Conservation (phyloP, 2,888 invertebrate species). For the Campoplex capitator region DNA sequence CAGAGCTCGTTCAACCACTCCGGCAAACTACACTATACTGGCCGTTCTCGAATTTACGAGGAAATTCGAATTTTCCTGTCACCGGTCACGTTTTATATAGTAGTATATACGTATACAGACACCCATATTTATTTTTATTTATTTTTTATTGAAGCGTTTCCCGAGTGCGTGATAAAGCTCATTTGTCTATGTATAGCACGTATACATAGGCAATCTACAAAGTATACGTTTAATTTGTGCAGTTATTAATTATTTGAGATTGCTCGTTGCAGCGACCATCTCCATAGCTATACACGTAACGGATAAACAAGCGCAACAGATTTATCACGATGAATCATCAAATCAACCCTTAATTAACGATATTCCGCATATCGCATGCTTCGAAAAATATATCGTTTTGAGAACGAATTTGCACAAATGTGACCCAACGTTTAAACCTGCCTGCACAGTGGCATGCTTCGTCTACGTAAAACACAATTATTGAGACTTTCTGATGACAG, state of each 20-base stretch:
- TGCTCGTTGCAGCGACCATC: conserved; percentile 21
- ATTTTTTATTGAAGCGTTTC: conserved; percentile 31
- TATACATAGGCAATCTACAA: conserved; percentile 3
- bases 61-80: conserved; percentile 66
- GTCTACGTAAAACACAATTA: neutral
- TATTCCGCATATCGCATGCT: neutral
- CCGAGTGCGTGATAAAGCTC: conserved; percentile 39
- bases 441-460: neutral
- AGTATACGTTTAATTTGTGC: conserved; percentile 44
- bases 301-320: conserved; percentile 26
- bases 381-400: neutral
- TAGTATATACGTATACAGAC: neutral
- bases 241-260: conserved; percentile 64
- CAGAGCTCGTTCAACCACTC: conserved; percentile 39
- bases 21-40: conserved; percentile 52
- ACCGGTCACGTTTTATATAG: conserved; percentile 51
- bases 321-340: conserved; percentile 52
- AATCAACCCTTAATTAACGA: conserved; percentile 47
- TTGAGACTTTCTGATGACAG: neutral
- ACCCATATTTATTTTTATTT: neutral
- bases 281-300: conserved; percentile 1
- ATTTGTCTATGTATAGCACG: conserved; percentile 3
- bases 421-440: neutral
- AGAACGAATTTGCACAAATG: neutral
- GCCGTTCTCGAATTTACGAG: conserved; percentile 65